These are phyloP conservation scores for Neodiprion pinetum DNA, from an alignment of 1,140 invertebrate species.

Conservation along the genomic window DNA sequence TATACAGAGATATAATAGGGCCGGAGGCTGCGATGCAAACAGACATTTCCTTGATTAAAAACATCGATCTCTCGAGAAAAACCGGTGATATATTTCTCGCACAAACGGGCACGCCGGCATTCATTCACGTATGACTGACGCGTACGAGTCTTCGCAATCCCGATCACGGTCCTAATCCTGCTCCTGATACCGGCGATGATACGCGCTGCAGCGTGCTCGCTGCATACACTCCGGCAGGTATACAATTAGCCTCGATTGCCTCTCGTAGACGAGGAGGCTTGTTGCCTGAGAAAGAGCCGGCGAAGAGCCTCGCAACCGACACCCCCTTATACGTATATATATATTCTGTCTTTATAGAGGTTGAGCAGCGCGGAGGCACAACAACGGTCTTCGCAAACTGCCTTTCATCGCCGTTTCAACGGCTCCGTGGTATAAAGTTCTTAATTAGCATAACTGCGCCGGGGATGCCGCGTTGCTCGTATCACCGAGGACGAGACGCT, in stretches of 20 bases:
- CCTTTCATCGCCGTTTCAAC: too few species aligned
- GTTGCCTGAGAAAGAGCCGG: neutral
- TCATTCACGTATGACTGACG: neutral
- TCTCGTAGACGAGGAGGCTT: neutral
- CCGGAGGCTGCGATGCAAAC: conserved; percentile 37
- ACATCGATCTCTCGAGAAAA: conserved; percentile 43
- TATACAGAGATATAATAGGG: conserved; percentile 18
- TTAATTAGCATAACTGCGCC: too few species aligned
- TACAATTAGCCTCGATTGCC: neutral
- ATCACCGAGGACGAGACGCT: too few species aligned
- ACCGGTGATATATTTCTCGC: conserved; percentile 31
- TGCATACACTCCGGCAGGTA: neutral
- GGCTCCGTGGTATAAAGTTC: too few species aligned
- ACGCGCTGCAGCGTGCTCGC: neutral
- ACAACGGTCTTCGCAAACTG: too few species aligned
- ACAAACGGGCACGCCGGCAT: neutral
- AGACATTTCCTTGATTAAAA: conserved; percentile 55
- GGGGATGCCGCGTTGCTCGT: too few species aligned
- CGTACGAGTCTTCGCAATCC: neutral
- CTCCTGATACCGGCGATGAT: neutral
- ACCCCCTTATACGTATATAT: too few species aligned
- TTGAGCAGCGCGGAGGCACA: too few species aligned
- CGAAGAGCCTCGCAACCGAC: neutral
- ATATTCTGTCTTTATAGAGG: too few species aligned
- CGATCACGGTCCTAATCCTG: neutral